A percentile compares a stretch with the other conserved stretches of the same genome.
These are phyloP conservation scores for Xiphophorus hellerii DNA, from an alignment of 2,113 vertebrate genomes.

Conservation along the genomic window DNA sequence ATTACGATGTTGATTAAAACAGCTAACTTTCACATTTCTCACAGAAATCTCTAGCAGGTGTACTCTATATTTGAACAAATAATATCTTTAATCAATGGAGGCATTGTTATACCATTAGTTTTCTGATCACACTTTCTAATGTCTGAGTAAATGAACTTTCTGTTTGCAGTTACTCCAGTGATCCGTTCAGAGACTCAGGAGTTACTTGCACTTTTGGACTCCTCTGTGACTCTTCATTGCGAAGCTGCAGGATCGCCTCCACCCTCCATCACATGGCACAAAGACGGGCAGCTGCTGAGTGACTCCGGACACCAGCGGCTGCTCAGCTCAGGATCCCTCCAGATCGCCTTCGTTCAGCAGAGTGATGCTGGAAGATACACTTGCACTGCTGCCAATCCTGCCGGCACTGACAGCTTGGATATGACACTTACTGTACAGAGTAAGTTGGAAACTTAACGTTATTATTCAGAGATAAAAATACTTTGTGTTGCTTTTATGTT, in stretches of 20 bases:
- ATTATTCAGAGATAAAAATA: not conserved
- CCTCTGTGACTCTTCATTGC: slow-evolving; percentile 87
- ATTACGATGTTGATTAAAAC: not conserved
- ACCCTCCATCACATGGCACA: slow-evolving; percentile 88
- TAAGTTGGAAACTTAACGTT: slow-evolving; percentile 49
- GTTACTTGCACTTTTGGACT: slow-evolving; percentile 83
- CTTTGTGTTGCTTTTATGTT: not conserved
- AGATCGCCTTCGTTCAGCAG: slow-evolving; percentile 86
- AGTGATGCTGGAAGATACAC: slow-evolving; percentile 86
- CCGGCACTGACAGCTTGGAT: slow-evolving; percentile 82
- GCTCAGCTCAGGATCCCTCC: slow-evolving; percentile 88
- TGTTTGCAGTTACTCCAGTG: slow-evolving; percentile 85
- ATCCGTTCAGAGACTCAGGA: slow-evolving; percentile 79
- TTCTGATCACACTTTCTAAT: too few species aligned
- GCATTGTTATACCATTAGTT: too few species aligned
- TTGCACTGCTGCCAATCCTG: slow-evolving; percentile 86
- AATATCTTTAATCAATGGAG: too few species aligned
- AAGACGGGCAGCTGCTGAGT: slow-evolving; percentile 81
- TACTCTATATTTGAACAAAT: too few species aligned
- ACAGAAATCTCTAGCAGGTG: too few species aligned
- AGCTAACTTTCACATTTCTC: too few species aligned
- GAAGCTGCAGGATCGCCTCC: slow-evolving; percentile 85
- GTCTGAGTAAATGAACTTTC: not conserved
- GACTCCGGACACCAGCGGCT: slow-evolving; percentile 84
- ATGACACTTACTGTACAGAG: slow-evolving; percentile 85